phyloP scores from a whole-genome alignment of 2,113 vertebrate species.

The Datnioides undecimradiatus region DNA sequence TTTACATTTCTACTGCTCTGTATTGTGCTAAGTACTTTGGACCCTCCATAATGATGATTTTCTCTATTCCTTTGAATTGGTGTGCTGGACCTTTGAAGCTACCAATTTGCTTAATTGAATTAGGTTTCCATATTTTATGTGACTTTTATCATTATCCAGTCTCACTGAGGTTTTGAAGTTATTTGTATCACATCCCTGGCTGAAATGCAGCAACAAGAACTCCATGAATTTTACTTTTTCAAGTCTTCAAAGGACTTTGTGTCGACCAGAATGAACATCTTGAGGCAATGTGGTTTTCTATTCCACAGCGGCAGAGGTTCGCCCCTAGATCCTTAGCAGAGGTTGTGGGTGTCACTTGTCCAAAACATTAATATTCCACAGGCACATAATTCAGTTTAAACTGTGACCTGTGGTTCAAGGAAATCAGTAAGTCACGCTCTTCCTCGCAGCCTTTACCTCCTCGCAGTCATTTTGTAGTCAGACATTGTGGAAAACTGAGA shows the following conservation, averaged over 20 bases:
- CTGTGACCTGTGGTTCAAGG: conserved; percentile 61
- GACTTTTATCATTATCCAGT: conserved; percentile 29
- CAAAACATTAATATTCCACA: conserved; percentile 57
- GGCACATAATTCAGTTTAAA: conserved; percentile 49
- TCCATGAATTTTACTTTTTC: conserved; percentile 1
- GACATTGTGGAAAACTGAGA: conserved; percentile 29
- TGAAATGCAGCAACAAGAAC: conserved; percentile 8
- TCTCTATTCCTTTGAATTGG: conserved; percentile 17
- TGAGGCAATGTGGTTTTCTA: conserved; percentile 16
- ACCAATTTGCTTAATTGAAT: conserved; percentile 12
- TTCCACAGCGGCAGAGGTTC: conserved; percentile 17
- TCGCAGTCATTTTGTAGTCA: conserved; percentile 21
- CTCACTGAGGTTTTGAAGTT: conserved; percentile 23
- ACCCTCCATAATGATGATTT: not conserved
- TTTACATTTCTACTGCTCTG: not conserved
- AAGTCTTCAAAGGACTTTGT: conserved; percentile 30
- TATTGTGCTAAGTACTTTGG: not conserved
- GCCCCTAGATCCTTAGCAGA: conserved; percentile 14
- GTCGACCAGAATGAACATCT: conserved; percentile 34
- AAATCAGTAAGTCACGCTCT: conserved; percentile 51
- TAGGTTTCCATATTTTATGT: conserved; percentile 9
- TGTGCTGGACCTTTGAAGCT: conserved; percentile 25
- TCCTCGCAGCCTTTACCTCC: conserved; percentile 19
- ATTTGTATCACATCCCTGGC: not conserved
- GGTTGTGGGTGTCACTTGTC: conserved; percentile 42